Evolutionary conservation across 2,797 vertebrate species (phyloP), one percentile per base, ranked within the genome.

Genomic region (Nyctalus aviator): DNA sequence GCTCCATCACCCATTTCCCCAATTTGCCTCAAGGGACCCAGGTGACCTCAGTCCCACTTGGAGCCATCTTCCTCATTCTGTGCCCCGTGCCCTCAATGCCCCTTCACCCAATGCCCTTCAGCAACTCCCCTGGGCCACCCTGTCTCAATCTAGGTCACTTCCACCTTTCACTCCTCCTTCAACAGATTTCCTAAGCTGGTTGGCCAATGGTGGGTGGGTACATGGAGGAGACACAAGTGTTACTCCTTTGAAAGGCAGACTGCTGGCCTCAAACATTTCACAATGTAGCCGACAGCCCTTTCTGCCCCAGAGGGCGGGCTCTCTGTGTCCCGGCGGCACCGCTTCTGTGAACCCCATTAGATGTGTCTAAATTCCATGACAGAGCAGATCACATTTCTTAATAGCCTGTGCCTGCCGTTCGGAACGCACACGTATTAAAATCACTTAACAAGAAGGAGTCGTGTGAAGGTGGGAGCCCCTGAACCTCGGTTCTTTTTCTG

Each of bases 171-270:
- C 5, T 81, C 30, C 14, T 86, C 11, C 35, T 89, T 59, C 76
- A 41, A 27, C 53, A 59, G 66, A 59, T 41, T 94, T 96, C 88
- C 30, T 25, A 69, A 90, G 55, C 41, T 30, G n/a, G 8, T 44
- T 85, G 17, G 32, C 57, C n/a, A 62, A 14, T 27, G 57, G 15
- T 25, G 59, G 32, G 25, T 75, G 46, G 15, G 20, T 64, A 18
- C 50, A 17, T 1, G 3, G 12, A 32, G 62, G 78, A 59, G 48
- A 71, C 46, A 32, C 0, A 25, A 12, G 14, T 17, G 23, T 79
- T 77, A 44, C 12, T 48, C 32, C 23, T 78, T 55, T 87, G 55
- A 78, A 68, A 69, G n/a, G 83, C 12, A 64, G 76, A 71, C 23
- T 32, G 1, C 0, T n/a, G 15, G 15, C 55, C 32, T 87, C 18